Conservation (phyloP, 2,888 invertebrate species). For the Tipula helvola region DNA sequence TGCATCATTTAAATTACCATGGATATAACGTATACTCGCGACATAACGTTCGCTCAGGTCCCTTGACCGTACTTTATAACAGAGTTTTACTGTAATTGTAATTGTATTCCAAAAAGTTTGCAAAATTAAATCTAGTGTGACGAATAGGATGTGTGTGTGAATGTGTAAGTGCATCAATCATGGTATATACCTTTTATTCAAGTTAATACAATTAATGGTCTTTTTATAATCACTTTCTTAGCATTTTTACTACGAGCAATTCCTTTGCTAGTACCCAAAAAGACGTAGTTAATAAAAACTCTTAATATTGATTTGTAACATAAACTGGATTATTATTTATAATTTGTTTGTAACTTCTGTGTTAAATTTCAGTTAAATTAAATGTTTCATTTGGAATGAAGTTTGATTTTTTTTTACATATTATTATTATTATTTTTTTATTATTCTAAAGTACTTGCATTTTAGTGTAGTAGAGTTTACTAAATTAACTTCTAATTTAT, state of each 20-base stretch:
- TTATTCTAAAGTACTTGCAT: background rate
- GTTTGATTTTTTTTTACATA: background rate
- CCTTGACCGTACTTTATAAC: no score
- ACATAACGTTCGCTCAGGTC: no score
- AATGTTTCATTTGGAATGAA: background rate
- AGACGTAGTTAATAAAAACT: background rate
- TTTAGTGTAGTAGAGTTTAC: background rate
- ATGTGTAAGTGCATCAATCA: background rate
- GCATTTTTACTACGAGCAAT: background rate
- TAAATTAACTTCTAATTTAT: background rate
- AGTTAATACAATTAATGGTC: background rate
- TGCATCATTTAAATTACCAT: no score
- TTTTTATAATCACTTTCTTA: background rate
- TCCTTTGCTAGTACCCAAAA: background rate
- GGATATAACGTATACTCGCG: no score
- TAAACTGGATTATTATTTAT: background rate
- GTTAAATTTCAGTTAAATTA: background rate
- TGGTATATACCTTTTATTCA: background rate
- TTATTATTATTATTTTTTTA: background rate
- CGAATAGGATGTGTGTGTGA: background rate
- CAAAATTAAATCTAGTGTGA: background rate
- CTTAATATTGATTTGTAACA: background rate
- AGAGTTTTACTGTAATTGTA: no score
- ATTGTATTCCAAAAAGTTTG: background rate
- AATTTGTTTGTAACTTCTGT: background rate